Conservation (phyloP, 53 echinoderm and acorn worm genomes). For the Crossaster papposus region DNA sequence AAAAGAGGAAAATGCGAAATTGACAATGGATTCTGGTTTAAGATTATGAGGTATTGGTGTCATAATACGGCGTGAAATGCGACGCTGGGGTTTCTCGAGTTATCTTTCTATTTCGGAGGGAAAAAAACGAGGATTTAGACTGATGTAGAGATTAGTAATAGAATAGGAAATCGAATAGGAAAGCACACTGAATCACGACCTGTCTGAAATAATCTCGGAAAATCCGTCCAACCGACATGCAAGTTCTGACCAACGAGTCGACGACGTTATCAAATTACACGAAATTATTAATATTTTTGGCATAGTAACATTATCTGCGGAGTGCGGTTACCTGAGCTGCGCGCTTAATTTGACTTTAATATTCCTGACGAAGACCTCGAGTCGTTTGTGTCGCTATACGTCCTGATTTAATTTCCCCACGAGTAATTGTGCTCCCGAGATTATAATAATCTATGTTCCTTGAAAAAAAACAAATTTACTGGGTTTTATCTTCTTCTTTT, state of each 20-base stretch:
- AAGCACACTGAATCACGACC: background rate
- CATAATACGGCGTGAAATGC: slow-evolving; percentile 23
- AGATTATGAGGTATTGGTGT: background rate
- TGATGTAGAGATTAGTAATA: slow-evolving; percentile 25
- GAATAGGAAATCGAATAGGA: background rate
- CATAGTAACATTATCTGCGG: slow-evolving; percentile 48
- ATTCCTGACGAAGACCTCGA: slow-evolving; percentile 42
- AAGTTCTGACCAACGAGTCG: slow-evolving; percentile 21
- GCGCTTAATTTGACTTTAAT: slow-evolving; percentile 58
- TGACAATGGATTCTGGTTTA: slow-evolving; percentile 20
- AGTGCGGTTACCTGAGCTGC: slow-evolving; percentile 3
- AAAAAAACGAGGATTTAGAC: background rate
- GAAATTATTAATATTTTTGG: slow-evolving; percentile 43
- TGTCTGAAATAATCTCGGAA: background rate
- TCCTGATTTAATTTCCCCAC: slow-evolving; percentile 41
- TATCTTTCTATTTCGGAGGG: slow-evolving; percentile 10
- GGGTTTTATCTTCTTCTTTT: background rate
- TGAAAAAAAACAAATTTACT: background rate
- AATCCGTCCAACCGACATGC: background rate
- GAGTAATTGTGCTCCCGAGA: slow-evolving; percentile 19
- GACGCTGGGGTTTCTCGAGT: background rate
- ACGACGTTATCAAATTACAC: slow-evolving; percentile 52
- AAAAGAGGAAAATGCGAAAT: background rate
- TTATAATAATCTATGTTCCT: slow-evolving; percentile 25
- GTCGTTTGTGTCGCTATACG: slow-evolving; percentile 19